Evolutionary conservation across 1,140 invertebrate species (phyloP).

Genomic region (Calosoma granatense): DNA sequence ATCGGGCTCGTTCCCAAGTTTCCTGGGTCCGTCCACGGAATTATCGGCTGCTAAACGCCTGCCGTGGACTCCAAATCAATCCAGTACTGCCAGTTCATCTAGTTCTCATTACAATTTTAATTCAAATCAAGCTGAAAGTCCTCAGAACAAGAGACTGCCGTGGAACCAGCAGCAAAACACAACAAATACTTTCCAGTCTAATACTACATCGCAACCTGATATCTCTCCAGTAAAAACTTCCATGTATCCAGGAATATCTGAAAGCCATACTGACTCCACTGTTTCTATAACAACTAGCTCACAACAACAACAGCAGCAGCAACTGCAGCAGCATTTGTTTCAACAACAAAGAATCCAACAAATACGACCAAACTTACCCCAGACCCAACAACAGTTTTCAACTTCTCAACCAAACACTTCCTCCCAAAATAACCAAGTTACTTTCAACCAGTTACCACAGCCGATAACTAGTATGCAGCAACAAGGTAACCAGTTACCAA

Average conservation of each 20-base stretch:
- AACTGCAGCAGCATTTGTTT: not conserved
- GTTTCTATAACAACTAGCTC: conserved; percentile 26
- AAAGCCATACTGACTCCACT: conserved; percentile 17
- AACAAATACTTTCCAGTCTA: conserved; percentile 27
- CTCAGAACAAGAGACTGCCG: conserved; percentile 35
- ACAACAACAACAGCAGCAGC: conserved; percentile 23
- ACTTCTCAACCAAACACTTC: no score
- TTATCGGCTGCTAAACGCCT: conserved; percentile 24
- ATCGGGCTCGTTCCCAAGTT: conserved; percentile 30
- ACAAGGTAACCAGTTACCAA: no score
- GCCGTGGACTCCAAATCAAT: not conserved
- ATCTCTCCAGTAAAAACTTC: not conserved
- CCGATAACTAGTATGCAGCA: no score
- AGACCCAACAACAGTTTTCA: no score
- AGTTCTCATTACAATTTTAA: conserved; percentile 31
- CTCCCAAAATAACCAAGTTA: no score
- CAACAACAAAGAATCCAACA: not conserved
- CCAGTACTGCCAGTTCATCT: not conserved
- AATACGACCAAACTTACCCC: no score
- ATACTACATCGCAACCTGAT: conserved; percentile 18
- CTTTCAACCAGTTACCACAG: no score
- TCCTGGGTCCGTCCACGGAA: conserved; percentile 33
- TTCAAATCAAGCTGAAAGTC: conserved; percentile 34
- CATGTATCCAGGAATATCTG: no score
- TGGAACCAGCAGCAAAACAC: conserved; percentile 32